Percentiles rank a stretch among this genome's conserved stretches.
Evolutionary conservation across 1,140 invertebrate genomes (phyloP).

Genomic region (Gryon sp.): DNA sequence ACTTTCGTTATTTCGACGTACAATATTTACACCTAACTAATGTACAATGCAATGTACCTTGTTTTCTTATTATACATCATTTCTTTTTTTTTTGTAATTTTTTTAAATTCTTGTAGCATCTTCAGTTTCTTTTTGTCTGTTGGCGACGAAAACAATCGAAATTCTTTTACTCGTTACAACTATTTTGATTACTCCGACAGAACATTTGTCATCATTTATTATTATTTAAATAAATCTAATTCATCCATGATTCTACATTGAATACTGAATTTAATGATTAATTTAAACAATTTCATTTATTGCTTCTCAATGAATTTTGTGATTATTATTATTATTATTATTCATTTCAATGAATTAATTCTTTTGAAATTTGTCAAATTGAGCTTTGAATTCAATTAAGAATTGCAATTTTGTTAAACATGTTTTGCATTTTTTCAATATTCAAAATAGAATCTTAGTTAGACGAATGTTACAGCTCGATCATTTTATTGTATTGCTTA

Average conservation of each 20-base stretch:
- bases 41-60: conserved; percentile 62
- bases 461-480: too few species aligned
- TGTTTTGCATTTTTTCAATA: too few species aligned
- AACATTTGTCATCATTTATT: conserved; percentile 52
- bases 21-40: conserved; percentile 70
- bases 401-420: too few species aligned
- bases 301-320: too few species aligned
- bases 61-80: conserved; percentile 53
- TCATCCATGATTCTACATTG: conserved; percentile 49
- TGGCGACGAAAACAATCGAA: conserved; percentile 48
- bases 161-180: conserved; percentile 34
- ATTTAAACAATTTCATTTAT: too few species aligned
- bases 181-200: conserved; percentile 56
- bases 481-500: too few species aligned
- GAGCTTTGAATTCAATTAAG: too few species aligned
- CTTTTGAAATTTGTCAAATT: too few species aligned
- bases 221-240: conserved; percentile 46
- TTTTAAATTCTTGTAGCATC: conserved; percentile 66
- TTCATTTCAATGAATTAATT: too few species aligned
- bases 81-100: too few species aligned
- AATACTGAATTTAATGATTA: conserved; percentile 39
- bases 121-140: conserved; percentile 49
- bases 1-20: conserved; percentile 66
- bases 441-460: too few species aligned
- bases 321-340: too few species aligned